phyloP scores from a whole-genome alignment of 2,797 vertebrate genomes.

The Sebastes vulpes region DNA sequence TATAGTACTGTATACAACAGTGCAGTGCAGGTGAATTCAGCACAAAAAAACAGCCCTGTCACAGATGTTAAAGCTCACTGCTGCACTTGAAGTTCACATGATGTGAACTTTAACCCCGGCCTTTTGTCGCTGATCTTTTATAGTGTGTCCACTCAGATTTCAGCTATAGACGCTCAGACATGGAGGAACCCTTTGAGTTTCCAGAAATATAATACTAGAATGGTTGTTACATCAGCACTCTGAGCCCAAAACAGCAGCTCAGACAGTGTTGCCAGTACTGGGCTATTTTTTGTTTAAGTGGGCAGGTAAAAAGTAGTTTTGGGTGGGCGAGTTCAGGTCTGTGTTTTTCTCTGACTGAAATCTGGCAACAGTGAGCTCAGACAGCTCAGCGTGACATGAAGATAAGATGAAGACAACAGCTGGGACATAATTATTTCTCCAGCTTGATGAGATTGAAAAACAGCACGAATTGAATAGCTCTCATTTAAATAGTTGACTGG shows the following conservation, averaged over 20 bases:
- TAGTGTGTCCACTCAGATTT: neutral
- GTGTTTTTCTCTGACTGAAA: slow-evolving; percentile 15
- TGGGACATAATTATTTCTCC: neutral
- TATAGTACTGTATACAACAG: neutral
- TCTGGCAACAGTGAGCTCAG: neutral
- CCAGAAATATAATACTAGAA: neutral
- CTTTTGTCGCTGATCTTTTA: neutral
- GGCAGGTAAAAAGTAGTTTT: neutral
- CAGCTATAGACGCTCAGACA: neutral
- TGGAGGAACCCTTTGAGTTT: neutral
- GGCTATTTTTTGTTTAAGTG: neutral
- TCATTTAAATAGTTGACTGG: neutral
- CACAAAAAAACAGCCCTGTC: neutral
- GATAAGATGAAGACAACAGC: neutral
- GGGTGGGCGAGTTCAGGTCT: neutral
- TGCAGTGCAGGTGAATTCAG: neutral
- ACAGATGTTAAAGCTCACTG: neutral
- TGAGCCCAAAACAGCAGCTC: neutral
- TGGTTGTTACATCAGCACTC: neutral
- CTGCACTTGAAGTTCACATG: neutral
- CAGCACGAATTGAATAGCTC: neutral
- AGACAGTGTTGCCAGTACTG: neutral
- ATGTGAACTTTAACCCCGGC: neutral
- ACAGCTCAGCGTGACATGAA: neutral
- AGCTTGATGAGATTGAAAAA: neutral